A percentile compares a stretch with the other conserved stretches of the same genome.
phyloP scores from a whole-genome alignment of 1,140 invertebrate species.

The Drosophila aff. region DNA sequence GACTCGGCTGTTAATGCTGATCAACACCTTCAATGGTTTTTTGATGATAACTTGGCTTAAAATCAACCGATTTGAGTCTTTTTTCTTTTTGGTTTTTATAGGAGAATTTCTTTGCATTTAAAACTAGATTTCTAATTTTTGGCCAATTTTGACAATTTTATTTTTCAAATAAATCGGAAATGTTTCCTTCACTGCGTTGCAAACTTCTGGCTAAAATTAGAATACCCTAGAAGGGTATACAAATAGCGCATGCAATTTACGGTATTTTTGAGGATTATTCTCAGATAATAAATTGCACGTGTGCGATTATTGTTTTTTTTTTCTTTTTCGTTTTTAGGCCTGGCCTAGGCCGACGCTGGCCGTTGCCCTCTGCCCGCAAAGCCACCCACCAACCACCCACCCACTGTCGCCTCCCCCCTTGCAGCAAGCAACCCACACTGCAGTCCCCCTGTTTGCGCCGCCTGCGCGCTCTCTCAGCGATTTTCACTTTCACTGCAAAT shows the following conservation, averaged over 20 bases:
- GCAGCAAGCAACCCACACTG: background rate
- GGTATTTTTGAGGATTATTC: background rate
- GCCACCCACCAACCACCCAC: slow-evolving; percentile 1
- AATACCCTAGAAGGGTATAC: no score
- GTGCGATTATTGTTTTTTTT: slow-evolving; percentile 4
- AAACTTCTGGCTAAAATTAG: no score
- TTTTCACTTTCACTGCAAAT: slow-evolving; percentile 56
- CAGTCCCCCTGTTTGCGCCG: background rate
- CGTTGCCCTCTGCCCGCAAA: slow-evolving; percentile 32
- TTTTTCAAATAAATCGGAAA: no score
- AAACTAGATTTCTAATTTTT: no score
- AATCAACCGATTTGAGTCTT: no score
- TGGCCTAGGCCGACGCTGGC: slow-evolving; percentile 27
- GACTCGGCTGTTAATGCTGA: no score
- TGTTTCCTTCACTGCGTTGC: no score
- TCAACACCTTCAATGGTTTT: no score
- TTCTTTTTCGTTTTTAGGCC: slow-evolving; percentile 21
- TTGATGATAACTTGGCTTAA: no score
- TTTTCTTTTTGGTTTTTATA: no score
- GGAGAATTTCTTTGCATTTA: no score
- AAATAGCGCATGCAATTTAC: background rate
- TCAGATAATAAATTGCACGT: slow-evolving; percentile 21
- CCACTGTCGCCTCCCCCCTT: background rate
- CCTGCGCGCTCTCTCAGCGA: slow-evolving; percentile 21
- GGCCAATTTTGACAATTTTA: no score